phyloP scores from a whole-genome alignment of 2,113 vertebrate genomes.

The Scortum barcoo region DNA sequence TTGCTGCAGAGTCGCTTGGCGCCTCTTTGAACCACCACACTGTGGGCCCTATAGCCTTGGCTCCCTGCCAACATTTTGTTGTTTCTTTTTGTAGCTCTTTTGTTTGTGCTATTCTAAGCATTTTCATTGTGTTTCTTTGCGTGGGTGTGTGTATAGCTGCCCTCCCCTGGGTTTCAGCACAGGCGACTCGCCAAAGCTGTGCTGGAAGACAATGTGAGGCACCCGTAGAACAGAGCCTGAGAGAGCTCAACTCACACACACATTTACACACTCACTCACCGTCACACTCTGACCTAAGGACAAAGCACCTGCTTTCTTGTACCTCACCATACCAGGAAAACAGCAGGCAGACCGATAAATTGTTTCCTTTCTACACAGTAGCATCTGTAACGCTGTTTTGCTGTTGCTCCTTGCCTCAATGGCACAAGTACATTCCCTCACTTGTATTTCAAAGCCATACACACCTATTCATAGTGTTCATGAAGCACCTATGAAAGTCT shows the following conservation, averaged over 20 bases:
- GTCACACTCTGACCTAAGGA: conserved; percentile 13
- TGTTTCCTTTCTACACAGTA: not conserved
- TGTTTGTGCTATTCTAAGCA: conserved; percentile 51
- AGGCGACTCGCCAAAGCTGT: conserved; percentile 34
- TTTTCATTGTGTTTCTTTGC: not conserved
- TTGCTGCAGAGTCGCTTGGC: conserved; percentile 37
- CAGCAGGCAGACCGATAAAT: not conserved
- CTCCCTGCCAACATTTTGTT: conserved; percentile 38
- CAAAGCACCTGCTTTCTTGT: conserved; percentile 7
- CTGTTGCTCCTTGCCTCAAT: not conserved
- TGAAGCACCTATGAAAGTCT: not conserved
- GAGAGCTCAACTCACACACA: not conserved
- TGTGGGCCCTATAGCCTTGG: conserved; percentile 30
- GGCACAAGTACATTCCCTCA: not conserved
- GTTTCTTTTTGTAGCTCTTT: conserved; percentile 38
- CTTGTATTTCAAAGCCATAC: not conserved
- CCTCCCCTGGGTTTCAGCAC: conserved; percentile 8
- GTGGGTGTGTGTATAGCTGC: not conserved
- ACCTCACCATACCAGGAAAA: not conserved
- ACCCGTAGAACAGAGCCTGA: conserved; percentile 10
- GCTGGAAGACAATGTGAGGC: conserved; percentile 44
- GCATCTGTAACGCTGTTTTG: not conserved
- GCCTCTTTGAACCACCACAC: conserved; percentile 23
- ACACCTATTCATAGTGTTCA: not conserved
- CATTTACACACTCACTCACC: conserved; percentile 27